phyloP scores from a whole-genome alignment of 1,140 invertebrate genomes.

The Nasonia vitripennis region DNA sequence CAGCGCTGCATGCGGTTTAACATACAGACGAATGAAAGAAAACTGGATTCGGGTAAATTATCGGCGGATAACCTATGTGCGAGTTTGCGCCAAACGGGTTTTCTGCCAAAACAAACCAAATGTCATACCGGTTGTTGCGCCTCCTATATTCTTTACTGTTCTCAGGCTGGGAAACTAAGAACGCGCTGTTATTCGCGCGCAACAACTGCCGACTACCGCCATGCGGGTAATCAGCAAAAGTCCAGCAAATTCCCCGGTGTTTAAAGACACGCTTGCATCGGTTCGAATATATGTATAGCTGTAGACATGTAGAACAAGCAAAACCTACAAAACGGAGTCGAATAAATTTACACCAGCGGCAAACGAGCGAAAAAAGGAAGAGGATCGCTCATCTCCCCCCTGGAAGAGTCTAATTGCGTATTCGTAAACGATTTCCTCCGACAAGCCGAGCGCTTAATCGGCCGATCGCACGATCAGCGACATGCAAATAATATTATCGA shows the following conservation, averaged over 20 bases:
- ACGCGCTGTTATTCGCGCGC: background rate
- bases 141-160: background rate
- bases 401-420: background rate
- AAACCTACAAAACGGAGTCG: background rate
- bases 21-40: background rate
- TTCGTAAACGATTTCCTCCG: background rate
- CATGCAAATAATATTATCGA: slow-evolving; percentile 35
- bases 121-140: background rate
- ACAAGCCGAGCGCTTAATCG: background rate
- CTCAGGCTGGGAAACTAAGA: background rate
- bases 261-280: too few relatives aligned
- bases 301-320: too few relatives aligned
- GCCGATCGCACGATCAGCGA: background rate
- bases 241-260: too few relatives aligned
- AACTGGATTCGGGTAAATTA: background rate
- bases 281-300: too few relatives aligned
- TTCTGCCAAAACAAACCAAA: background rate
- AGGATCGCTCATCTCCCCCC: background rate
- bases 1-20: background rate
- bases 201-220: background rate
- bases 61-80: background rate
- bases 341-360: background rate
- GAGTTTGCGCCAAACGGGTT: too few relatives aligned
- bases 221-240: background rate
- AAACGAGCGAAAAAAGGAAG: background rate